Evolutionary conservation across 2,113 vertebrate genomes (phyloP).

Genomic region (Psilopogon haemacephalus): DNA sequence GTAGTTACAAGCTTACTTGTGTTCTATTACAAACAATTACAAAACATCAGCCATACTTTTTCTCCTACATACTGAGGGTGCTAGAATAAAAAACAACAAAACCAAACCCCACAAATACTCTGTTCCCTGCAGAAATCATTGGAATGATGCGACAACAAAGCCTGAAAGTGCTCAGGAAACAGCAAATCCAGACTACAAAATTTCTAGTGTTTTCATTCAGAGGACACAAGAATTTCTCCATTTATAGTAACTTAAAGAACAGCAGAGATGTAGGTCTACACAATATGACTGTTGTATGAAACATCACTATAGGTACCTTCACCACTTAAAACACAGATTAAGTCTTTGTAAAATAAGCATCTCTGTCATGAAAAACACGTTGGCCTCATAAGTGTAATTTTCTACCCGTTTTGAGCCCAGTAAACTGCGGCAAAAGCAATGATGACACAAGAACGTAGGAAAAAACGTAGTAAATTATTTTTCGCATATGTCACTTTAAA

Average conservation of each 20-base stretch:
- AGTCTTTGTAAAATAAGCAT: background rate
- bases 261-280: background rate
- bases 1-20: rapidly evolving
- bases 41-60: background rate
- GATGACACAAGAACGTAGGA: background rate
- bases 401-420: background rate
- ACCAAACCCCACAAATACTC: no score
- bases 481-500: background rate
- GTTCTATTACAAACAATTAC: background rate
- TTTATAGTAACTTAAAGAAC: background rate
- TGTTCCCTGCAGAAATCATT: background rate
- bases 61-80: background rate
- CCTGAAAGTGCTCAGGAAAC: background rate
- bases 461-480: background rate
- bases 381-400: background rate
- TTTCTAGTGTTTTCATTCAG: background rate
- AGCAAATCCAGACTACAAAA: background rate
- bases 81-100: background rate
- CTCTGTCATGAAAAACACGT: rapidly evolving
- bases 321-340: background rate
- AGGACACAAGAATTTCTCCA: background rate
- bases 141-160: rapidly evolving
- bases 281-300: background rate
- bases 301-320: background rate
- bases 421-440: background rate